Percentiles rank a stretch among this genome's conserved stretches.
These are phyloP conservation scores for Spermophilus dauricus DNA, from an alignment of 2,113 vertebrate genomes.

Conservation along the genomic window DNA sequence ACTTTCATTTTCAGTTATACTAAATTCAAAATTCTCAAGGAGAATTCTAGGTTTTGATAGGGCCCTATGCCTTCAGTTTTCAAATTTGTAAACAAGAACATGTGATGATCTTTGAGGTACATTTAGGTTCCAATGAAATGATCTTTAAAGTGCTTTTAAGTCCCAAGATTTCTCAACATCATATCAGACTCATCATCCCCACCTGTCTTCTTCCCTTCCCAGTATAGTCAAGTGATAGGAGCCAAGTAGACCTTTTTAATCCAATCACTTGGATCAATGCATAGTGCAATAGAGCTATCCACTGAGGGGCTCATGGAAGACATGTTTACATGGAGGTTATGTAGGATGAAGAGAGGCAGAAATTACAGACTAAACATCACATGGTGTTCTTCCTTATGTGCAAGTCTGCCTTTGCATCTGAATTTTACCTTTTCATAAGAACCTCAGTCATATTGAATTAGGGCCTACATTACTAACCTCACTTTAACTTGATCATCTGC, in stretches of 20 bases:
- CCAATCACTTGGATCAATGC: neutral
- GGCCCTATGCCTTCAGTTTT: conserved; percentile 34
- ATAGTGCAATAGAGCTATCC: neutral
- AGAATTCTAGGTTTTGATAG: neutral
- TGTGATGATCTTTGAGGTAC: neutral
- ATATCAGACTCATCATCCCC: neutral
- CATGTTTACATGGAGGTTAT: neutral
- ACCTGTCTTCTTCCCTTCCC: neutral
- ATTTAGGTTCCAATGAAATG: neutral
- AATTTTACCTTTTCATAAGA: neutral
- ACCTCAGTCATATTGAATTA: neutral
- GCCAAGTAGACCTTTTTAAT: neutral
- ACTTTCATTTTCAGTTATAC: neutral
- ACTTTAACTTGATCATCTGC: neutral
- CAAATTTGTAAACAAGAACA: neutral
- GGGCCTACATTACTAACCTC: neutral
- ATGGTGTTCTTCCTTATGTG: neutral
- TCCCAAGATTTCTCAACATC: neutral
- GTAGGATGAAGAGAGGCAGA: neutral
- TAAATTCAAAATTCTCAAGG: neutral
- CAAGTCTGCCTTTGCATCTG: neutral
- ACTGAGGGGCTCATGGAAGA: neutral
- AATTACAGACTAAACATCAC: neutral
- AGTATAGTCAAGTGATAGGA: neutral
- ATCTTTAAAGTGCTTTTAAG: conserved; percentile 11